Evolutionary conservation across 2,113 vertebrate genomes (phyloP).

Genomic region (Cyanoliseus patagonus): DNA sequence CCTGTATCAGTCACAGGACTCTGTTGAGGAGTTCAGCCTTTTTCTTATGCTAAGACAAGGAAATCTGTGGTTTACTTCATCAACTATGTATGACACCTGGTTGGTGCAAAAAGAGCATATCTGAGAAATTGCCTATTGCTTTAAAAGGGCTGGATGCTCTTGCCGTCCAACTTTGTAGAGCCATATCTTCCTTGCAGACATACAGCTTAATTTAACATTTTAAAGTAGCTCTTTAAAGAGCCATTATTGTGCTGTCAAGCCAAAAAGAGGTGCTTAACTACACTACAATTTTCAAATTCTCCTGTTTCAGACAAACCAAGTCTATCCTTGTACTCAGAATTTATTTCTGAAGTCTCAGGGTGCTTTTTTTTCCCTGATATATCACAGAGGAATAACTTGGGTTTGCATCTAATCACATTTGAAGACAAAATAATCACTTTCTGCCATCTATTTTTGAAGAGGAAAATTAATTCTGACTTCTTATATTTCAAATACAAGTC

Average conservation of each 20-base stretch:
- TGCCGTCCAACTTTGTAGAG: neutral
- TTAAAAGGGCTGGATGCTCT: neutral
- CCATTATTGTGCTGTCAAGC: neutral
- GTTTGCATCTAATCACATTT: neutral
- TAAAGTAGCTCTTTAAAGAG: neutral
- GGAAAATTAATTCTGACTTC: too few species aligned
- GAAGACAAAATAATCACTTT: neutral
- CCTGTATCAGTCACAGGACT: neutral
- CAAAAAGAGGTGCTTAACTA: neutral
- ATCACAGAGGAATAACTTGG: neutral
- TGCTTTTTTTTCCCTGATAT: rapidly evolving
- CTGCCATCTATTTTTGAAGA: neutral
- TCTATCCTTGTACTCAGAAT: neutral
- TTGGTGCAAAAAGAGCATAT: neutral
- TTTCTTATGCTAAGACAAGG: neutral
- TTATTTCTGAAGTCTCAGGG: neutral
- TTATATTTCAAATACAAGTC: too few species aligned
- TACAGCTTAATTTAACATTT: neutral
- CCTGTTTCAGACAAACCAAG: neutral
- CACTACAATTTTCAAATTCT: neutral
- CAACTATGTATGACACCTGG: neutral
- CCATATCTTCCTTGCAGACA: neutral
- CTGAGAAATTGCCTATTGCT: neutral
- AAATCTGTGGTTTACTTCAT: neutral
- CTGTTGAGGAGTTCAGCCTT: neutral